phyloP scores from a whole-genome alignment of 2,888 invertebrate species.

The Nomada flava region DNA sequence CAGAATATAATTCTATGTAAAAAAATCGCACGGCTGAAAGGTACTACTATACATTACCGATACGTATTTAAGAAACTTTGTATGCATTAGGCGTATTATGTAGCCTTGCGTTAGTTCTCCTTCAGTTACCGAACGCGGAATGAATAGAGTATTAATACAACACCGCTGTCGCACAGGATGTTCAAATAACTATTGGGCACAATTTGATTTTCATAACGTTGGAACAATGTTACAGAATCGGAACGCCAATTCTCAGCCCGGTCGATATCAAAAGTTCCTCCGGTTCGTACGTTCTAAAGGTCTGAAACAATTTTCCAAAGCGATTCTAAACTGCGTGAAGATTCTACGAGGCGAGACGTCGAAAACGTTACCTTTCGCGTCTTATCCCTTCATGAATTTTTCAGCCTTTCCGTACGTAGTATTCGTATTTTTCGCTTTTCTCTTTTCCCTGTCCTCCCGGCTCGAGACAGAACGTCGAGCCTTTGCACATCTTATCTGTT shows the following conservation, averaged over 20 bases:
- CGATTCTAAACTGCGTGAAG: neutral
- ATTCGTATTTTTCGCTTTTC: neutral
- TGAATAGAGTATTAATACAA: neutral
- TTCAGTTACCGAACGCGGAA: neutral
- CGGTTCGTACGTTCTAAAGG: neutral
- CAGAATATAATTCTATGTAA: too few relatives aligned
- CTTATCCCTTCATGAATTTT: constrained; percentile 43
- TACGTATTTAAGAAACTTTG: neutral
- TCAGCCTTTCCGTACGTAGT: constrained; percentile 13
- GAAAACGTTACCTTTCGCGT: constrained; percentile 24
- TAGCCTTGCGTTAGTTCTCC: neutral
- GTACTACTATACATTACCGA: neutral
- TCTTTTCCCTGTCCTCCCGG: too few relatives aligned
- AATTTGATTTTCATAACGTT: neutral
- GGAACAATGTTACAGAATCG: neutral
- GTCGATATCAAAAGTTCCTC: neutral
- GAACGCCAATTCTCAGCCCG: neutral
- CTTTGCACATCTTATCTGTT: constrained; percentile 42
- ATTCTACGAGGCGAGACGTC: neutral
- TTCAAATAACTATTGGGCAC: neutral
- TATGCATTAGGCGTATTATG: neutral
- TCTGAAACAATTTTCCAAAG: constrained; percentile 20
- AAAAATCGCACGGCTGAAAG: neutral
- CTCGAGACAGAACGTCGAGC: constrained; percentile 15
- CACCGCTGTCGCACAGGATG: neutral